Base-by-base conservation (phyloP, 2,888 invertebrate genomes). In the Drosophila histrio region DNA sequence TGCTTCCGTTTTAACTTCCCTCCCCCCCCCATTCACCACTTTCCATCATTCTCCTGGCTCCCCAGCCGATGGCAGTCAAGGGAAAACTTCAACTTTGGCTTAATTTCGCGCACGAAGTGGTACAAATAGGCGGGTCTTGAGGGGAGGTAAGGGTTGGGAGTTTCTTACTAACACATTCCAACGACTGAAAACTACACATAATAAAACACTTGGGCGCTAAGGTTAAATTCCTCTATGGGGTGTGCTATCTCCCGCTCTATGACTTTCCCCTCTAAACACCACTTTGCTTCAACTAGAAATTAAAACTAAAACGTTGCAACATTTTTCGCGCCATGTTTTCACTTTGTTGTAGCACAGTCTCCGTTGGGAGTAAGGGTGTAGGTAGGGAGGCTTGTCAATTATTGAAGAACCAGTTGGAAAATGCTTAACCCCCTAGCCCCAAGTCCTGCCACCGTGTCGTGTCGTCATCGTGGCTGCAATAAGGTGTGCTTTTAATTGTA, bases 401-500 rank as follows among this genome's bases (percentile, higher is more conserved):
- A 88, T 88, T 84, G 78, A 88, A 62, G 72, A 72, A 54, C 71
- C 80, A 61, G 68, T 61, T 78, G 43, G 59, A 34, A 62, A 60
- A 54, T 38, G 30, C 57, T 58, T 19, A n/a, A 19, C 2, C 19
- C 19, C 15, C 17, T 7, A 22, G 4, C 39, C 9, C 13, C n/a
- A 24, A 8, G n/a, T n/a, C 7, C 9, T 21, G 21, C 21, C 15
- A 41, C 49, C 13, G 39, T 65, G 44, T 52, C 72, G 50, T 49
- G 50, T 44, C 60, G 47, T 53, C 58, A 54, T 54, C 43, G 36
- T 66, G 80, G 57, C 79, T 61, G 72, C 65, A 72, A 88, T 38
- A 77, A 88, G 89, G 89, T 90, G 76, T 79, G 86, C 76, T 89
- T 89, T 88, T 90, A 89, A 89, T 89, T 90, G 90, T 86, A 75